phyloP scores from a whole-genome alignment of 2,888 invertebrate genomes.

The Callosobruchus maculatus region DNA sequence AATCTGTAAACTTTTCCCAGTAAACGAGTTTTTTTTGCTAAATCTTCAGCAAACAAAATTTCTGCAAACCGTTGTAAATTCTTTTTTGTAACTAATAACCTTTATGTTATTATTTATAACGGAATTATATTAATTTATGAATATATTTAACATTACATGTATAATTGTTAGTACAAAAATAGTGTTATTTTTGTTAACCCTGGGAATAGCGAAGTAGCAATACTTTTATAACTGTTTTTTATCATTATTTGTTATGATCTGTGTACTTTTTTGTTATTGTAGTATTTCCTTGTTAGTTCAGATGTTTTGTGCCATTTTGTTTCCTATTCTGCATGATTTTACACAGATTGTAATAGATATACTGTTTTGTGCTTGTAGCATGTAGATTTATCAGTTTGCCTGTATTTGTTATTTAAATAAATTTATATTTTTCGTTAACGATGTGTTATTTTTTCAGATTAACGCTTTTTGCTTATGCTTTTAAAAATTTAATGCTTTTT shows the following conservation, averaged over 20 bases:
- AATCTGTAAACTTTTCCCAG: too few relatives aligned
- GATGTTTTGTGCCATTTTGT: constrained; percentile 7
- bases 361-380: constrained; percentile 14
- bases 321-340: background rate
- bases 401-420: constrained; percentile 15
- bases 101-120: background rate
- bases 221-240: background rate
- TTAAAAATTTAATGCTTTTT: background rate
- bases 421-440: constrained; percentile 13
- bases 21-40: too few relatives aligned
- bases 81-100: background rate
- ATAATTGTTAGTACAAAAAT: background rate
- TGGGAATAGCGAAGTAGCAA: background rate
- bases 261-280: background rate
- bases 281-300: background rate
- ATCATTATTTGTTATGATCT: background rate
- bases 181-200: background rate
- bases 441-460: constrained; percentile 12
- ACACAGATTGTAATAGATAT: constrained; percentile 14
- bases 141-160: background rate
- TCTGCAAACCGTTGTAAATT: background rate
- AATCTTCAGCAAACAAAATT: background rate
- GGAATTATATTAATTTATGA: background rate
- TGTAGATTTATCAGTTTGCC: constrained; percentile 9
- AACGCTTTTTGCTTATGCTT: constrained; percentile 1